These are phyloP conservation scores for Peucedramus taeniatus DNA, from an alignment of 2,113 vertebrate genomes.

Conservation along the genomic window DNA sequence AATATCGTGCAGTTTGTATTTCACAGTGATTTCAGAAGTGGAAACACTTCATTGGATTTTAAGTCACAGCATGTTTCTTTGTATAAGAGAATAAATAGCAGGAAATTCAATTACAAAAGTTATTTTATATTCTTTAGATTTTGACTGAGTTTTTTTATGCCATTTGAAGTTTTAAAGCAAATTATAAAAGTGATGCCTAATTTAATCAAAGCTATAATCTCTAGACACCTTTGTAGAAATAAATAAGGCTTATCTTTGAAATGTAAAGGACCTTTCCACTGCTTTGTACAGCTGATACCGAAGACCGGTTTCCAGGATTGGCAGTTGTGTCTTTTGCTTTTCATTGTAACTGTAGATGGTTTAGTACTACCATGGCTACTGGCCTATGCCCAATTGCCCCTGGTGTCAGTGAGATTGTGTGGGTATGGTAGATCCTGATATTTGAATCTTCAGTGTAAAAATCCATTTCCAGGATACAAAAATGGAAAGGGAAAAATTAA, in stretches of 20 bases:
- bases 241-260: background rate
- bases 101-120: background rate
- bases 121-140: background rate
- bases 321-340: background rate
- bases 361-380: background rate
- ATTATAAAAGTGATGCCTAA: background rate
- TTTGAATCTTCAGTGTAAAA: background rate
- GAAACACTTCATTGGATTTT: background rate
- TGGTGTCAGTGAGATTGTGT: background rate
- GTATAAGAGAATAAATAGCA: background rate
- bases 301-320: background rate
- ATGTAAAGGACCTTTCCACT: background rate
- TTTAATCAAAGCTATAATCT: background rate
- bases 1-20: background rate
- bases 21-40: background rate
- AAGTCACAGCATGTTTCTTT: background rate
- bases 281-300: background rate
- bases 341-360: background rate
- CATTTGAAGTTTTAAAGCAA: background rate
- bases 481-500: background rate
- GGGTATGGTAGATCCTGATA: background rate
- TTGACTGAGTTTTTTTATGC: background rate
- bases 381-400: background rate
- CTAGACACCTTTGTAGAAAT: background rate
- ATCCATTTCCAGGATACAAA: background rate